Evolutionary conservation across 35 echinoderm and acorn worm genomes (phyloP).

Genomic region (Chiridota heheva): DNA sequence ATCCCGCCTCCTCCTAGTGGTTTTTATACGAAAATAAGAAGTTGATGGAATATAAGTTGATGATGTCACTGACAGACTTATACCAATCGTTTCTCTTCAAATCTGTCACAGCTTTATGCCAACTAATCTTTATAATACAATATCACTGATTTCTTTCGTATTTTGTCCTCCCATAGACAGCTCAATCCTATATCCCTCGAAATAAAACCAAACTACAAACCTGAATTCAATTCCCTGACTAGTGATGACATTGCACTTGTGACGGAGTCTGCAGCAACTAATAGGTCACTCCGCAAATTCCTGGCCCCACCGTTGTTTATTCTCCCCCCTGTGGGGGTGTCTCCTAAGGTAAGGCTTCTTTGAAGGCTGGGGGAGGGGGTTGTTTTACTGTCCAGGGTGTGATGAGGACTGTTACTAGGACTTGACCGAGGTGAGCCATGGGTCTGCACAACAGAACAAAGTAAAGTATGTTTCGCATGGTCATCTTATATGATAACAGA

Average conservation of each 20-base stretch:
- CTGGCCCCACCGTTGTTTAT: constrained; percentile 58
- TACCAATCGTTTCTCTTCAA: too few species aligned
- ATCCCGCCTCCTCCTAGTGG: too few species aligned
- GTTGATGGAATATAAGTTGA: too few species aligned
- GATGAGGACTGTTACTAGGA: constrained; percentile 74
- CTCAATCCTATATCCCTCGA: too few species aligned
- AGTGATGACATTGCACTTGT: constrained; percentile 99
- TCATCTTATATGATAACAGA: too few species aligned
- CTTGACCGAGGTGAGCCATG: constrained; percentile 91
- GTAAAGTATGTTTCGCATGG: background rate
- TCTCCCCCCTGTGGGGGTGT: constrained; percentile 45
- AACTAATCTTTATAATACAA: too few species aligned
- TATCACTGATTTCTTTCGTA: too few species aligned
- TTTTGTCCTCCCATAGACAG: too few species aligned
- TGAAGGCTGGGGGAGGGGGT: constrained; percentile 35
- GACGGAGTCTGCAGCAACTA: constrained; percentile 93
- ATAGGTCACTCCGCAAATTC: constrained; percentile 87
- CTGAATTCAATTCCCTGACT: constrained; percentile 89
- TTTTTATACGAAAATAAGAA: too few species aligned
- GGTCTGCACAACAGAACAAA: constrained; percentile 58
- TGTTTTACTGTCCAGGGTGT: constrained; percentile 46
- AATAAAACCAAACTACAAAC: too few species aligned
- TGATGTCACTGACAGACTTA: too few species aligned
- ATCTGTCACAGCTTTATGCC: too few species aligned
- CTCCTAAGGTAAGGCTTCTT: constrained; percentile 19